A percentile compares a stretch with the other conserved stretches of the same genome.
Conservation (phyloP, 2,113 vertebrate genomes). For the Menidia beryllina region DNA sequence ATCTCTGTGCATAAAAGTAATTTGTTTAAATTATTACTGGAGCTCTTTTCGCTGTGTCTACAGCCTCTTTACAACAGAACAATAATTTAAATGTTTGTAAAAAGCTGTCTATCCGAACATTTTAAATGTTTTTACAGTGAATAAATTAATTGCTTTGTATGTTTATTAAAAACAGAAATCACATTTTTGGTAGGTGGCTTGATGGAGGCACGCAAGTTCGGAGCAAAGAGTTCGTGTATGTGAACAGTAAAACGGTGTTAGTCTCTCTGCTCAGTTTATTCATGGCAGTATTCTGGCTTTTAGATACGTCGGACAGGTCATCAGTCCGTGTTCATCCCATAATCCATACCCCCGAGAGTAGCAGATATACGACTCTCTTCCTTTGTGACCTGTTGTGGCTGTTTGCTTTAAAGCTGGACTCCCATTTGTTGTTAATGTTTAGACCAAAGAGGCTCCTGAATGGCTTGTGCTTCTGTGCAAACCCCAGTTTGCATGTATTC, state of each 20-base stretch:
- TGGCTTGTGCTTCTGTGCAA: conserved; percentile 43
- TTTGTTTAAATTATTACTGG: neutral
- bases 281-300: conserved; percentile 42
- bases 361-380: conserved; percentile 4
- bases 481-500: conserved; percentile 27
- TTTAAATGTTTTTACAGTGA: neutral
- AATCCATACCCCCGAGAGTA: conserved; percentile 28
- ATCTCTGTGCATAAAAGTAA: neutral
- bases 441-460: conserved; percentile 11
- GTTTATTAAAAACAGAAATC: conserved; percentile 46
- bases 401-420: conserved; percentile 4
- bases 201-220: conserved; percentile 87
- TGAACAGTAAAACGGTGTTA: conserved; percentile 68
- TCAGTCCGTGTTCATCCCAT: conserved; percentile 25
- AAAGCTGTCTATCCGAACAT: neutral
- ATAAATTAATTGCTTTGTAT: neutral
- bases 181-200: conserved; percentile 92
- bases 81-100: neutral
- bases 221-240: conserved; percentile 92
- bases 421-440: neutral
- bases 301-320: conserved; percentile 1
- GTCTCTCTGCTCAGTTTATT: neutral
- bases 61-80: neutral
- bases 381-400: conserved; percentile 21
- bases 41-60: no score